Evolutionary conservation across 2,888 invertebrate genomes (phyloP).

Genomic region (Opisthograptis luteolata): DNA sequence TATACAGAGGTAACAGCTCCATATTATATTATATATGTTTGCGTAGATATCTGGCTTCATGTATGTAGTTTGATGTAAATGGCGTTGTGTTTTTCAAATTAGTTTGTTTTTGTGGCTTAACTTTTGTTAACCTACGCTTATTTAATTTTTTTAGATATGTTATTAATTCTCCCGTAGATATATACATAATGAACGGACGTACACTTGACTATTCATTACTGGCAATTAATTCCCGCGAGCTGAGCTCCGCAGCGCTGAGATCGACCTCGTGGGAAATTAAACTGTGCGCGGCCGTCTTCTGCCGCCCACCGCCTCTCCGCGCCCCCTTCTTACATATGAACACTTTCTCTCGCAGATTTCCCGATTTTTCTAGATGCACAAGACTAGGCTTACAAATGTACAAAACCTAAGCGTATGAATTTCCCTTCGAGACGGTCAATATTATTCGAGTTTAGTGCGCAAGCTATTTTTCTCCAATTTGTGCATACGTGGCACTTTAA

Average conservation of each 20-base stretch:
- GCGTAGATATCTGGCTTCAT: too few relatives aligned
- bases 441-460: constrained; percentile 11
- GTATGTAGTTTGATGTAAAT: not conserved
- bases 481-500: constrained; percentile 43
- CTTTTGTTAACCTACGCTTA: too few relatives aligned
- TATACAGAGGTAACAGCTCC: constrained; percentile 45
- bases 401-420: not conserved
- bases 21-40: constrained; percentile 34
- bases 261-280: constrained; percentile 85
- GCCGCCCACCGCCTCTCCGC: constrained; percentile 63
- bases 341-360: constrained; percentile 75
- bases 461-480: constrained; percentile 32
- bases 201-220: constrained; percentile 84
- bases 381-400: constrained; percentile 39
- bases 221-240: constrained; percentile 84
- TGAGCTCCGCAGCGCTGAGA: constrained; percentile 80
- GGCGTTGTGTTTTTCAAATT: too few relatives aligned
- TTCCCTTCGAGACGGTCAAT: constrained; percentile 3
- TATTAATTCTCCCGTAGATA: constrained; percentile 13
- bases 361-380: constrained; percentile 69
- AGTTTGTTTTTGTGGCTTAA: too few relatives aligned
- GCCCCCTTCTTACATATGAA: constrained; percentile 73
- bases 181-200: constrained; percentile 76
- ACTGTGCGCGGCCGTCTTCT: constrained; percentile 81
- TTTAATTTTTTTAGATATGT: constrained; percentile 1